Conservation (phyloP, 2,888 invertebrate genomes). For the Acleris sparsana region DNA sequence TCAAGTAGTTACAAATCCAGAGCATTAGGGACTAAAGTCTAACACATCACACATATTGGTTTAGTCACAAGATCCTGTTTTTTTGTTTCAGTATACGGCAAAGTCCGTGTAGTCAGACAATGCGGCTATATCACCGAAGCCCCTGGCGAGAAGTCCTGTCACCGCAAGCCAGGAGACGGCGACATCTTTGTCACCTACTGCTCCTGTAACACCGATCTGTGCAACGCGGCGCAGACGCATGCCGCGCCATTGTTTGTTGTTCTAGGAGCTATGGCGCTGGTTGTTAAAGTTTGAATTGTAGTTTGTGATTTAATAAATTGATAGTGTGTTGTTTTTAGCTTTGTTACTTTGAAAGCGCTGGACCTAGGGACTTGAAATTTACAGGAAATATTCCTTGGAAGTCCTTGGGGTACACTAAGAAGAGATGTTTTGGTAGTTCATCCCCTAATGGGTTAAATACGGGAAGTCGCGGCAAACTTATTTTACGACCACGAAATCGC, state of each 20-base stretch:
- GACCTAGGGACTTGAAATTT: no score
- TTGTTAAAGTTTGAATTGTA: conserved; percentile 13
- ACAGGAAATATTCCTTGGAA: no score
- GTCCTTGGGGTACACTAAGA: no score
- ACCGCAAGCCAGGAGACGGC: conserved; percentile 88
- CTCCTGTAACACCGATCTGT: conserved; percentile 89
- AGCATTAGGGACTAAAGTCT: no score
- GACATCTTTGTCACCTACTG: conserved; percentile 89
- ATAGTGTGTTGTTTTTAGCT: background rate
- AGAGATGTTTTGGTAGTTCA: no score
- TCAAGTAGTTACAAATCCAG: no score
- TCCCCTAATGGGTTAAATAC: no score
- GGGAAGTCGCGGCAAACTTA: no score
- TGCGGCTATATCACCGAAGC: conserved; percentile 90
- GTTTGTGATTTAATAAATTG: conserved; percentile 7
- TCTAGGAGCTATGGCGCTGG: background rate
- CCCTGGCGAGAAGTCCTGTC: conserved; percentile 85
- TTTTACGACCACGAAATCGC: no score
- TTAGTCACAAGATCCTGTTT: no score
- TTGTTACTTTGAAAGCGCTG: no score
- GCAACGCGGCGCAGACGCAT: conserved; percentile 84
- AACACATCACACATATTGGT: no score
- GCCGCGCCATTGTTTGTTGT: conserved; percentile 15
- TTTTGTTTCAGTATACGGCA: conserved; percentile 87
- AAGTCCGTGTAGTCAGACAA: conserved; percentile 89